Conservation (phyloP, 2,797 vertebrate genomes). For the Helicolenus hilgendorfi region DNA sequence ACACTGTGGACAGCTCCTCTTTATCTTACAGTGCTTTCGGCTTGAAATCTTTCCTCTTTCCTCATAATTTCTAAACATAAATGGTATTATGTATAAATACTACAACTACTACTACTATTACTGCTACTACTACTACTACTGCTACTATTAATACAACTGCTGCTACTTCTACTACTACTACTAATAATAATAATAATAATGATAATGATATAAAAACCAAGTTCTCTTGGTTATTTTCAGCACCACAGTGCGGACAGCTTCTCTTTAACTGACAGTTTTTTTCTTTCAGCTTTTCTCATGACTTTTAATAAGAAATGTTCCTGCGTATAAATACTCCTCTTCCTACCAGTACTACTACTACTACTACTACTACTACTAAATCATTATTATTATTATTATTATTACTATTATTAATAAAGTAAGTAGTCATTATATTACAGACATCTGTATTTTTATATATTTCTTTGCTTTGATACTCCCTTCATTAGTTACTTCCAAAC, state of each 20-base stretch:
- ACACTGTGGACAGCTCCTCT: neutral
- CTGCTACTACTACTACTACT: neutral
- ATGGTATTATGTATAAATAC: rapidly evolving
- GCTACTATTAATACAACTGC: neutral
- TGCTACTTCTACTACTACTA: neutral
- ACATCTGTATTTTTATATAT: neutral
- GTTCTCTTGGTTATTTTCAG: neutral
- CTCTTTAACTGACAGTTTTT: neutral
- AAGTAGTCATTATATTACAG: neutral
- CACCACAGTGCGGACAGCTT: neutral
- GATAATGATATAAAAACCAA: neutral
- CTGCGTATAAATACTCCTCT: neutral
- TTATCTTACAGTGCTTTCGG: neutral
- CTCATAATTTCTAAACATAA: neutral
- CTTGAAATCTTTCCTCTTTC: too few species aligned
- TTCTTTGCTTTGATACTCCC: neutral
- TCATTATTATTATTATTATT: neutral
- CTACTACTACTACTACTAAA: neutral
- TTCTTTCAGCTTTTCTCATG: neutral
- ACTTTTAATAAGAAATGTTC: neutral
- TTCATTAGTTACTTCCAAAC: neutral
- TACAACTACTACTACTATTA: too few species aligned
- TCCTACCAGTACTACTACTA: neutral
- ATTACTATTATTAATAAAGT: neutral
- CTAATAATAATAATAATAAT: neutral